Evolutionary conservation across 2,888 invertebrate genomes (phyloP).

Genomic region (Idaea aversata): DNA sequence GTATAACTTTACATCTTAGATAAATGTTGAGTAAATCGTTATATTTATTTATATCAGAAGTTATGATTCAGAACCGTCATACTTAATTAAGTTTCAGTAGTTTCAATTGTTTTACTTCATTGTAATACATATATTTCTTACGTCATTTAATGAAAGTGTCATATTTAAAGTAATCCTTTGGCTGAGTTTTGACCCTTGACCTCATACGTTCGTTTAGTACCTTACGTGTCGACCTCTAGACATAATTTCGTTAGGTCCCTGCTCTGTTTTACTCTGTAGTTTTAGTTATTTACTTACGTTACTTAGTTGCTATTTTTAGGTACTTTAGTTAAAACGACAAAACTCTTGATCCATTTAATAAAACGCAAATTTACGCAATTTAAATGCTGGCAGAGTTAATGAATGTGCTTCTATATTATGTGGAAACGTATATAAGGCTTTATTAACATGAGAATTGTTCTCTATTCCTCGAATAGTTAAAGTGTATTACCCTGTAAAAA

Average conservation of each 20-base stretch:
- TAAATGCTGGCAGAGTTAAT: neutral
- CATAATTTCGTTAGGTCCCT: neutral
- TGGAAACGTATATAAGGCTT: neutral
- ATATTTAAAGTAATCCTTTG: neutral
- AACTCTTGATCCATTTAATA: too few relatives aligned
- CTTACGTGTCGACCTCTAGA: neutral
- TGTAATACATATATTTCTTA: too few relatives aligned
- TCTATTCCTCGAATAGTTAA: neutral
- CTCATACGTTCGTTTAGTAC: neutral
- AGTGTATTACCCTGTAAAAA: neutral
- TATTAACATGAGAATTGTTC: neutral
- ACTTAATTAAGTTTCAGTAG: neutral
- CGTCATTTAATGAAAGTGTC: too few relatives aligned
- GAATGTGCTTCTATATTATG: neutral
- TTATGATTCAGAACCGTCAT: neutral
- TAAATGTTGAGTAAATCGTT: neutral
- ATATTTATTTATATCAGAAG: neutral
- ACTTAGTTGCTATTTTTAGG: too few relatives aligned
- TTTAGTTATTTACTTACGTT: too few relatives aligned
- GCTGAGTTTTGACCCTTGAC: neutral
- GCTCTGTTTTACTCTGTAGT: neutral
- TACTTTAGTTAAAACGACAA: too few relatives aligned
- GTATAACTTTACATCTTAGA: too few relatives aligned
- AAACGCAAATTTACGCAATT: too few relatives aligned
- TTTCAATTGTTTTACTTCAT: neutral